These are phyloP conservation scores for Alsophila aescularia DNA, from an alignment of 2,888 invertebrate genomes.

Conservation along the genomic window DNA sequence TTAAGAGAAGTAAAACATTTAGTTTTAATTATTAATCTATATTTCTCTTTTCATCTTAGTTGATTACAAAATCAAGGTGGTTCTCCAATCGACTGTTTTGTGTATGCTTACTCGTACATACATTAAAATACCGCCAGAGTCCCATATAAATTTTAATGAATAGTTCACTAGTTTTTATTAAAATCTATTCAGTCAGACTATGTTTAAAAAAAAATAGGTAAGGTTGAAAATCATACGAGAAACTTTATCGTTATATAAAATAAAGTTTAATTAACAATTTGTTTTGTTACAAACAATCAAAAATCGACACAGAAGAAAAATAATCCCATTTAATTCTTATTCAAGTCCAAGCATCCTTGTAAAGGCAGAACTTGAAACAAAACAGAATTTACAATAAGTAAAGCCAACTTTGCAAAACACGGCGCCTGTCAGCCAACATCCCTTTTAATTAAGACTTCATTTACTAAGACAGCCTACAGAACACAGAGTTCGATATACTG, in stretches of 20 bases:
- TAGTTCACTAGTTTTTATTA: too few relatives aligned
- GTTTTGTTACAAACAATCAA: neutral
- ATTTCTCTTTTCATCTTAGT: too few relatives aligned
- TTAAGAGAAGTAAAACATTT: too few relatives aligned
- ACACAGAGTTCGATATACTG: neutral
- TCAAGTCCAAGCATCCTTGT: conserved; percentile 3
- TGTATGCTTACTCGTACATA: too few relatives aligned
- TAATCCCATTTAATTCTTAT: conserved; percentile 12
- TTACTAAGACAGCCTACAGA: neutral
- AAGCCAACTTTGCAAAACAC: neutral
- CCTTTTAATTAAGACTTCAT: conserved; percentile 16
- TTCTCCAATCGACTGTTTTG: too few relatives aligned
- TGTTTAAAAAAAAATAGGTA: too few relatives aligned
- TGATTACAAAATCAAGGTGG: too few relatives aligned
- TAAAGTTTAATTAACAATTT: neutral
- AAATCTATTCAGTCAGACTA: too few relatives aligned
- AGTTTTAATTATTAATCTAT: too few relatives aligned
- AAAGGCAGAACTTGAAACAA: neutral
- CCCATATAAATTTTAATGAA: too few relatives aligned
- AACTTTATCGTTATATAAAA: neutral
- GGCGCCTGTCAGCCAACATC: conserved; percentile 10
- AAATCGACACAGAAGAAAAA: neutral
- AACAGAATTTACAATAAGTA: neutral
- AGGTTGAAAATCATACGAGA: too few relatives aligned
- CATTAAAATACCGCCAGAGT: too few relatives aligned